Evolutionary conservation across 2,888 invertebrate species (phyloP), one percentile per base, ranked within the genome.

Genomic region (Xestobium rufovillosum): DNA sequence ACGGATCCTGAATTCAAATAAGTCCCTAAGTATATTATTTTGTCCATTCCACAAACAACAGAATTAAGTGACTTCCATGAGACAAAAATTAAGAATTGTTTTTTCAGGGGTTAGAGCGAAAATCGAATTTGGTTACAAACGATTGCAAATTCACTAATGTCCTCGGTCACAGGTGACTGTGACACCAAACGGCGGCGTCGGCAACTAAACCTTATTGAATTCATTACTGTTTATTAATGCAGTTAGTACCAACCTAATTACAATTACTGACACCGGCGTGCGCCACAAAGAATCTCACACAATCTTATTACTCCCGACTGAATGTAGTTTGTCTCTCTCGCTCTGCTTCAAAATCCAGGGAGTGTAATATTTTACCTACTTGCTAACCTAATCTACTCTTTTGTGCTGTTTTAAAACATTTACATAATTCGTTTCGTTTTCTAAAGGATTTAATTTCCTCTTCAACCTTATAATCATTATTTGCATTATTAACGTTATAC

Each of bases 181-280:
- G 46, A 39, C 42, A 48, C 42, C 44, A 50, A 50, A 48, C 50
- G 51, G 47, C 44, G 48, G 49, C 45, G 48, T 50, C 44, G 45
- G 53, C 52, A 53, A 53, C 51, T 50, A 53, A 52, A 53, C 54
- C 54, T 60, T 57, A 59, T 60, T 55, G 56, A 58, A 60, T 60
- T 60, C 54, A 56, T 60, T 59, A 58, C 51, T 53, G 58, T 53
- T 49, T 47, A 49, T 52, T 47, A 50, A 61, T 64, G 61, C 63
- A 64, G 65, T 64, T 63, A 62, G 60, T 60, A 63, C 61, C 50
- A 55, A 56, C 57, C 61, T 66, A 66, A 66, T 61, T 63, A 59
- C 63, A 63, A 65, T 66, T 64, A 65, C 64, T 65, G 66, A 58
- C 61, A 59, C 38, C 38, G 38, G 41, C 40, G 19, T 11, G 11